Evolutionary conservation across 2,888 invertebrate genomes (phyloP), one percentile per base, ranked within the genome.

Genomic region (Orthosia gothica): DNA sequence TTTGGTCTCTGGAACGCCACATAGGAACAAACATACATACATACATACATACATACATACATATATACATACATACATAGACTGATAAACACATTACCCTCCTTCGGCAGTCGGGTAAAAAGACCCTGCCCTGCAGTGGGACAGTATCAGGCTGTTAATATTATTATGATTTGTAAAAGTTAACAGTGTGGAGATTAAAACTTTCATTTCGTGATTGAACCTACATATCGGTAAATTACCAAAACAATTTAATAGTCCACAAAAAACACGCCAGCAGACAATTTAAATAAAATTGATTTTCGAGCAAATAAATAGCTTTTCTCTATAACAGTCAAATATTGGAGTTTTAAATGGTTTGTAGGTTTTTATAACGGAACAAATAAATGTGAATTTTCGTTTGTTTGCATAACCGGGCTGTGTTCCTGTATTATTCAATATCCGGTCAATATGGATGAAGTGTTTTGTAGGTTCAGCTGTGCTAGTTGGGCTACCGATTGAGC

Each of bases 291-390:
- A 54, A 45, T 32, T 32, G 2, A 57, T 58, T 63, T 45, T 5
- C 13, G 3, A 15, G 59, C 40, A 54, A 64, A 68, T 20, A 63
- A 52, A 74, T 26, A 55, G 13, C 3, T 74, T 68, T 74, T 54
- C 11, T 45, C 26, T 26, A 47, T 57, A 20, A 54, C 11, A 58
- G 32, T 26, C 47, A 69, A 62, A 75, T 70, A 79, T 81, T 74
- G 12, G 49, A 69, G n/a, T 55, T 79, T 64, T 11, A 45, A 75
- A 65, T 40, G 23, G 20, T 57, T 57, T 65, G 55, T 66, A 18
- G 64, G 20, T 62, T 81, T 76, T 57, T 20, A 11, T 9, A 58
- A 9, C 40, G 20, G 66, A 63, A 58, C 47, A 69, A 70, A 70
- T 73, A 61, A n/a, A 63, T 20, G 20, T 67, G 57, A 20, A 32